phyloP scores from a whole-genome alignment of 2,797 vertebrate species.

The Enteromius thamalakanensis region DNA sequence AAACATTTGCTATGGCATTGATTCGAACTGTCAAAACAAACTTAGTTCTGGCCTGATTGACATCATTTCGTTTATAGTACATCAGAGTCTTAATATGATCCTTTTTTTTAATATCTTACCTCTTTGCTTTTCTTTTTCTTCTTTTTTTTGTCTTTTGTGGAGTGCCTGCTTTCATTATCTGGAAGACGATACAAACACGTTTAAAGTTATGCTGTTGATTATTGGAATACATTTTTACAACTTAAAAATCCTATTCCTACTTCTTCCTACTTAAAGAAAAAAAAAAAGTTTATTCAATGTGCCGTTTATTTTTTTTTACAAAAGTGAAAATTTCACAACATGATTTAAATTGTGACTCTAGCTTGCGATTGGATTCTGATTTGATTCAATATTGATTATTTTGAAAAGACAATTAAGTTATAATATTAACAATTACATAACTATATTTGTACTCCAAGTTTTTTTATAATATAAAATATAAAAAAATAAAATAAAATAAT shows the following conservation, averaged over 20 bases:
- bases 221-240: not conserved
- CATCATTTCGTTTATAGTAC: no score
- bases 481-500: not conserved
- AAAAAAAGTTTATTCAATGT: not conserved
- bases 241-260: no score
- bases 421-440: not conserved
- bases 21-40: no score
- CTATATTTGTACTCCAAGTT: not conserved
- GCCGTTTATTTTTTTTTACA: not conserved
- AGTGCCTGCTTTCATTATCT: constrained; percentile 74
- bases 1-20: no score
- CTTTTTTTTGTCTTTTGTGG: constrained; percentile 81
- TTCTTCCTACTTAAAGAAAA: not conserved
- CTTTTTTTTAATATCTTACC: constrained; percentile 71
- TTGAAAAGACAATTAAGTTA: not conserved
- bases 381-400: not conserved
- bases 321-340: not conserved
- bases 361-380: not conserved
- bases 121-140: constrained; percentile 83
- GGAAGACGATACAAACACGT: constrained; percentile 26
- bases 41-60: no score
- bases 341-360: not conserved
- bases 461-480: not conserved
- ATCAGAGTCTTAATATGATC: no score
- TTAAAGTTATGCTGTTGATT: not conserved